Conservation (phyloP, 2,797 vertebrate genomes). For the Orestias chungarensis region DNA sequence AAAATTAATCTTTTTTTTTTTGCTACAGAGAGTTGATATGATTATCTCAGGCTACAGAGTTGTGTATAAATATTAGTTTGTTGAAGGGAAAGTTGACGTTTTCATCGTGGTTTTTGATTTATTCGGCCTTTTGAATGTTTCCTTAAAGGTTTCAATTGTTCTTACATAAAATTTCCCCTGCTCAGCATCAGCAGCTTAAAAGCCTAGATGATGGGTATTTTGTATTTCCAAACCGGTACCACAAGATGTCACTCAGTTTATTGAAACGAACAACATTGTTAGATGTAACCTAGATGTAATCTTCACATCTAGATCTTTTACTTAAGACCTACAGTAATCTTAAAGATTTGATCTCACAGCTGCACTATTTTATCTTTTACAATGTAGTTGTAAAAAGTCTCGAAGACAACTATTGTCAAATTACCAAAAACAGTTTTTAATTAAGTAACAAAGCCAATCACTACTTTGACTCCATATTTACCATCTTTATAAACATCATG, state of each 20-base stretch:
- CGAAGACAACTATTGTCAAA: background rate
- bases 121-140: background rate
- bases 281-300: background rate
- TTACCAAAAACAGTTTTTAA: background rate
- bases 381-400: background rate
- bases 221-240: constrained; percentile 31
- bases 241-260: constrained; percentile 56
- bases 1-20: constrained; percentile 55
- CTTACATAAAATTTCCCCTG: constrained; percentile 14
- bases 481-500: background rate
- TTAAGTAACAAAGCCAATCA: background rate
- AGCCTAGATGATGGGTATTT: background rate
- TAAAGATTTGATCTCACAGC: background rate
- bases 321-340: background rate
- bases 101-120: background rate
- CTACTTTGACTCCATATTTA: background rate
- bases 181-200: background rate
- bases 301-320: background rate
- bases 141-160: constrained; percentile 1
- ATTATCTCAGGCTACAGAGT: constrained; percentile 29
- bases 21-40: constrained; percentile 46
- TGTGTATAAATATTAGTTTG: background rate
- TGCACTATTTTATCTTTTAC: background rate
- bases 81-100: background rate
- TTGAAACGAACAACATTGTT: background rate